phyloP scores from a whole-genome alignment of 2,888 invertebrate species.

The Carpatolechia fugitivella region DNA sequence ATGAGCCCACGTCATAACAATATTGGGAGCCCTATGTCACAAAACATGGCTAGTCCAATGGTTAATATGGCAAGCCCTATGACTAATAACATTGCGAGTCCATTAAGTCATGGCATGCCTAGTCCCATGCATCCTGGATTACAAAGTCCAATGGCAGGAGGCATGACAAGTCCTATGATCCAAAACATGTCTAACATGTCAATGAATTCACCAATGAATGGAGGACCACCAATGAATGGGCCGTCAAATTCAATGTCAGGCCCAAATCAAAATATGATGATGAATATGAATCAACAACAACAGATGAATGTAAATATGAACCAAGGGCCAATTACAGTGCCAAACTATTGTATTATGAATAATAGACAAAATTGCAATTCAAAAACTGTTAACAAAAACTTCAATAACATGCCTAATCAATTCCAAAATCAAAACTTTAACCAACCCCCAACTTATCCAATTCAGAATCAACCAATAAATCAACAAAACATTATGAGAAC shows the following conservation, averaged over 20 bases:
- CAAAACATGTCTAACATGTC: constrained; percentile 66
- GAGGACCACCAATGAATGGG: constrained; percentile 38
- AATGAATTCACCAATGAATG: constrained; percentile 56
- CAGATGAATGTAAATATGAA: constrained; percentile 40
- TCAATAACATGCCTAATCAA: constrained; percentile 54
- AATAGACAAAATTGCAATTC: constrained; percentile 53
- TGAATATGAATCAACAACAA: constrained; percentile 41
- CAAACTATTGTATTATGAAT: constrained; percentile 46
- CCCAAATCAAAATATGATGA: constrained; percentile 35
- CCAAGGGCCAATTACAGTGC: constrained; percentile 25
- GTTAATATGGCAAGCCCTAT: constrained; percentile 58
- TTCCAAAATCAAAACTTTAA: constrained; percentile 61
- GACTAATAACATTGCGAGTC: constrained; percentile 56
- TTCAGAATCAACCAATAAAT: constrained; percentile 38
- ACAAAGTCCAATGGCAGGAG: constrained; percentile 67
- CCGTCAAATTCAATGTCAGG: constrained; percentile 4
- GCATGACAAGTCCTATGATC: constrained; percentile 64
- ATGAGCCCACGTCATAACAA: constrained; percentile 70
- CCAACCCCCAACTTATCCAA: constrained; percentile 53
- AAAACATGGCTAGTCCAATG: constrained; percentile 62
- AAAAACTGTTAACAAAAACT: constrained; percentile 55
- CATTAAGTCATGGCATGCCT: constrained; percentile 68
- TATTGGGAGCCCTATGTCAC: constrained; percentile 62
- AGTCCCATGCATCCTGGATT: constrained; percentile 69
- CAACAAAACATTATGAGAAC: constrained; percentile 51